These are phyloP conservation scores for Cassiopea xamachana DNA, from an alignment of 30 jellyfish, hydroid and myxozoan species.

Conservation along the genomic window DNA sequence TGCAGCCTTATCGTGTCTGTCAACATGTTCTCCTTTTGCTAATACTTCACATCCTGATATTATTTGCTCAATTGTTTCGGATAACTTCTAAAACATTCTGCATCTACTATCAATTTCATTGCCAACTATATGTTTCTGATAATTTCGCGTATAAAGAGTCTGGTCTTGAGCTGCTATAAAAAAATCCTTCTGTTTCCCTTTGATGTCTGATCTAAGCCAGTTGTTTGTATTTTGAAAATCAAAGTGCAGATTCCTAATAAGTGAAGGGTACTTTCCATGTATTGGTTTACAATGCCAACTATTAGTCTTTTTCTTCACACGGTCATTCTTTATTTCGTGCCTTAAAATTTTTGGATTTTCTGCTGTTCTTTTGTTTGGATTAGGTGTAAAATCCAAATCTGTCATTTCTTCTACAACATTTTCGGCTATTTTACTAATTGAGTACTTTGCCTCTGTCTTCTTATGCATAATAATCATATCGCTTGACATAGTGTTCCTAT, in stretches of 20 bases:
- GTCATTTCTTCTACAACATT: no score
- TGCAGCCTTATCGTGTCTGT: neutral
- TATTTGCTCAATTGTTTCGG: neutral
- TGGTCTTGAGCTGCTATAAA: neutral
- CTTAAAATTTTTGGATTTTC: neutral
- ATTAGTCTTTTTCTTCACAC: neutral
- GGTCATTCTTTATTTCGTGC: neutral
- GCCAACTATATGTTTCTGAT: neutral
- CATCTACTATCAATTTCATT: neutral
- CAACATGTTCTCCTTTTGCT: neutral
- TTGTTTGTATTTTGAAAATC: neutral
- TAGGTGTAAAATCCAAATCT: no score
- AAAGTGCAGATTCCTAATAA: neutral
- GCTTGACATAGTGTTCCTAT: neutral
- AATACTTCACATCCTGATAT: neutral
- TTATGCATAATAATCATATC: no score
- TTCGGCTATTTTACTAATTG: no score
- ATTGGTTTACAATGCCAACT: neutral
- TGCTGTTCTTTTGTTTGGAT: no score
- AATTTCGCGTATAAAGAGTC: neutral
- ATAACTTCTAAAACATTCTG: neutral
- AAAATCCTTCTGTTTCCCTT: neutral
- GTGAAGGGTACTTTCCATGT: neutral
- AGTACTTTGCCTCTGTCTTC: no score
- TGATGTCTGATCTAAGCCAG: neutral